A percentile compares a stretch with the other conserved stretches of the same genome.
Evolutionary conservation across 2,888 invertebrate genomes (phyloP).

Genomic region (Melipona beecheii): DNA sequence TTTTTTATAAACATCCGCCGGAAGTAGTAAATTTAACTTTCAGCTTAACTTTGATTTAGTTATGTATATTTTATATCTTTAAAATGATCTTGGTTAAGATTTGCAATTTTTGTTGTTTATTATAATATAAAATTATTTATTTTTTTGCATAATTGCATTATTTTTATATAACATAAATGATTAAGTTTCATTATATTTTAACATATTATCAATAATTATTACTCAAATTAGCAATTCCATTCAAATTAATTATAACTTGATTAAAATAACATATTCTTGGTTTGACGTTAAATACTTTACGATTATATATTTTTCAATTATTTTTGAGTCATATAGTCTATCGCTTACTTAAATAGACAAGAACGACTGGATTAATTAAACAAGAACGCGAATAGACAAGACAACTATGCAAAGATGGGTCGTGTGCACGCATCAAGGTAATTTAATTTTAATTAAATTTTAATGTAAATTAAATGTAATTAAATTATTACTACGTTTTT

Average conservation of each 20-base stretch:
- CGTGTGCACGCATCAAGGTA: too few species aligned
- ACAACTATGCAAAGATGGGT: too few species aligned
- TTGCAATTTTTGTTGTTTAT: background rate
- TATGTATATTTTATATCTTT: background rate
- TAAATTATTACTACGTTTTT: conserved; percentile 61
- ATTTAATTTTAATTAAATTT: conserved; percentile 28
- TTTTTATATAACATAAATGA: background rate
- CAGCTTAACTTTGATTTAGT: background rate
- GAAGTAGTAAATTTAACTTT: conserved; percentile 48
- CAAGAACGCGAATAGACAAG: too few species aligned
- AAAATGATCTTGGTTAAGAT: background rate
- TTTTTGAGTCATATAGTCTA: too few species aligned
- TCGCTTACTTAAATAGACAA: too few species aligned
- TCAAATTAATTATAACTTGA: background rate
- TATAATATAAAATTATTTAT: background rate
- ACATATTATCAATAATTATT: too few species aligned
- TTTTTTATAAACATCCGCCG: conserved; percentile 32
- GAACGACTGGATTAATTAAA: too few species aligned
- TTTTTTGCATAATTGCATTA: background rate
- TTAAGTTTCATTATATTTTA: background rate
- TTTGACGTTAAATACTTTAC: background rate
- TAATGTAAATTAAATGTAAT: conserved; percentile 43
- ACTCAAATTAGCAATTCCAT: background rate
- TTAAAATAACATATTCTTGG: background rate
- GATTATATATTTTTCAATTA: background rate